These are phyloP conservation scores for Hypercompe scribonia DNA, from an alignment of 2,888 invertebrate genomes.

Conservation along the genomic window DNA sequence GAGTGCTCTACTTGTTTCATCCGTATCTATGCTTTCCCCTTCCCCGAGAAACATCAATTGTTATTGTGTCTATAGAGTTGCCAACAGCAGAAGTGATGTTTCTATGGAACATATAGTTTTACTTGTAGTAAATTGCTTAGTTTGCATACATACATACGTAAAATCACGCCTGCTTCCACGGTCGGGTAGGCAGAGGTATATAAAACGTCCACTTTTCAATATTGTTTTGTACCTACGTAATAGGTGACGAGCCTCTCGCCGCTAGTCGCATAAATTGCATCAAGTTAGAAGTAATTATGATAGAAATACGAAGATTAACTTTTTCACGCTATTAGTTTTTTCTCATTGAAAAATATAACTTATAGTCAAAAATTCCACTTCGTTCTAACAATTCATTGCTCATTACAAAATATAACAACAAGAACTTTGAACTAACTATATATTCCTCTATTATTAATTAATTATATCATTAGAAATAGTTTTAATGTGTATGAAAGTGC, in stretches of 20 bases:
- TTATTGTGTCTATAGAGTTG: background rate
- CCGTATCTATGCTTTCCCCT: background rate
- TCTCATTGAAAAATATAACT: background rate
- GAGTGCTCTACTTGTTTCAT: background rate
- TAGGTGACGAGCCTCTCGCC: no score
- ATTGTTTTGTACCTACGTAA: no score
- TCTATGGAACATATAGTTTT: no score
- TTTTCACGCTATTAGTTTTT: background rate
- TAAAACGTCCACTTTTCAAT: no score
- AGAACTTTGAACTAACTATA: background rate
- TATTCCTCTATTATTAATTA: no score
- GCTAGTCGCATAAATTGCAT: no score
- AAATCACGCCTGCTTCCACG: no score
- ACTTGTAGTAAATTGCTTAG: background rate
- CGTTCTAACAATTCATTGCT: no score
- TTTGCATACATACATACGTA: background rate
- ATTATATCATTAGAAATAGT: background rate
- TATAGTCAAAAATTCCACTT: background rate
- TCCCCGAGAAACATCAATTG: background rate
- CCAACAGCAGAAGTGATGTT: background rate
- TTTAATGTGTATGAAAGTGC: background rate
- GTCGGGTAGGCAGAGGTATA: no score
- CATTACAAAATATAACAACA: no score
- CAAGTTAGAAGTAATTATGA: background rate
- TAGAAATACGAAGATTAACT: background rate